Evolutionary conservation across 2,888 invertebrate genomes (phyloP).

Genomic region (Branchipolynoe longqiensis): DNA sequence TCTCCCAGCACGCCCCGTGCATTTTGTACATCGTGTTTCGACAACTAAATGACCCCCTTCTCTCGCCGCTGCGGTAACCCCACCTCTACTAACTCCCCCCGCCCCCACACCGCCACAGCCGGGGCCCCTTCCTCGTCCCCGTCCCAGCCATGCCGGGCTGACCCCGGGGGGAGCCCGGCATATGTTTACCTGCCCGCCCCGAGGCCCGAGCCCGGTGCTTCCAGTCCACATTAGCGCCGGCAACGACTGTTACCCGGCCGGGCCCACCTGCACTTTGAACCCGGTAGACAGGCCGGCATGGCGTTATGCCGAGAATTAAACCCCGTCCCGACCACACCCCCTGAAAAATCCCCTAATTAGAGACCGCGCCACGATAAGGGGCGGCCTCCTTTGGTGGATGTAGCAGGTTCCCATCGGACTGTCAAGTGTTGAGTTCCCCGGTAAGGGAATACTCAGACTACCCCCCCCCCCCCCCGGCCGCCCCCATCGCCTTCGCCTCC

Average conservation of each 20-base stretch:
- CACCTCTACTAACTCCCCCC: not conserved
- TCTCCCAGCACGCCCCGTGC: not conserved
- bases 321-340: constrained; percentile 20
- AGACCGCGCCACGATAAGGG: not conserved
- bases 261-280: not conserved
- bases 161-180: not conserved
- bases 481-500: too few relatives aligned
- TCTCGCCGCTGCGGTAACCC: not conserved
- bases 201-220: not conserved
- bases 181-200: constrained; percentile 34
- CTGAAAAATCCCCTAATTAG: constrained; percentile 9
- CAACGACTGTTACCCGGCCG: constrained; percentile 12
- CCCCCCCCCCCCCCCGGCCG: too few relatives aligned
- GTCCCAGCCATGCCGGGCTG: not conserved
- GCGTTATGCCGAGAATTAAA: constrained; percentile 31
- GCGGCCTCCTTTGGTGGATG: too few relatives aligned
- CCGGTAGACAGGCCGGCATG: not conserved
- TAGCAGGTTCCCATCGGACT: too few relatives aligned
- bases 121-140: not conserved
- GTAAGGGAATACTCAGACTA: too few relatives aligned
- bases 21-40: not conserved
- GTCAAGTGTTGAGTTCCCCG: too few relatives aligned
- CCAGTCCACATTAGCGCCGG: not conserved
- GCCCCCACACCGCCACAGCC: not conserved
- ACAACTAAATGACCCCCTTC: constrained; percentile 21